Percentiles rank a stretch among this genome's conserved stretches.
These are phyloP conservation scores for Sebastes kiyomatsui DNA, from an alignment of 2,797 vertebrate genomes.

Conservation along the genomic window DNA sequence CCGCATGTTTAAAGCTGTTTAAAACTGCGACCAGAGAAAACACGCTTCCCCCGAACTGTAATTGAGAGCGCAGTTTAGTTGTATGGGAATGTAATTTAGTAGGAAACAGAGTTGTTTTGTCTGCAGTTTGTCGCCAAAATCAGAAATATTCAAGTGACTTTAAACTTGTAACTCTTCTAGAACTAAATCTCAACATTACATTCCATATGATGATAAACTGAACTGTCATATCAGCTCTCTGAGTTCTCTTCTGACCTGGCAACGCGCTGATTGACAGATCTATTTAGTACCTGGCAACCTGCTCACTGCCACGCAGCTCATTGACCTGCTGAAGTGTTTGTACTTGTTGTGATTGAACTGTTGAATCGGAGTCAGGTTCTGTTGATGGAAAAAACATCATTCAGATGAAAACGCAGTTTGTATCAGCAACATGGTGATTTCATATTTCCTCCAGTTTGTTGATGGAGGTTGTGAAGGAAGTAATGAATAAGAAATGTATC, in stretches of 20 bases:
- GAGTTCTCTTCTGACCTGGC: not conserved
- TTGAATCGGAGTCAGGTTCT: not conserved
- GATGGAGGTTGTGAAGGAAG: not conserved
- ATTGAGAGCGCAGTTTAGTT: too few relatives aligned
- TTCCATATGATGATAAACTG: too few relatives aligned
- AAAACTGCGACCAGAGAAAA: too few relatives aligned
- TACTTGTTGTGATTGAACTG: not conserved
- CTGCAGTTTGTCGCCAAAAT: too few relatives aligned
- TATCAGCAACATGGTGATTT: not conserved
- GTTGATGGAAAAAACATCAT: not conserved
- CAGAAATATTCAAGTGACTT: not conserved
- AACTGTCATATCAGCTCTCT: not conserved
- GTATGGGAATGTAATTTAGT: too few relatives aligned
- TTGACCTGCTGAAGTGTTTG: not conserved
- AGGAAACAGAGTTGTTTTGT: too few relatives aligned
- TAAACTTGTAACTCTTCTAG: not conserved
- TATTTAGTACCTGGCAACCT: not conserved
- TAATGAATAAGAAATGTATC: constrained; percentile 10
- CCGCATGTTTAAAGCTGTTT: too few relatives aligned
- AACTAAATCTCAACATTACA: not conserved
- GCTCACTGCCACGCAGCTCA: not conserved
- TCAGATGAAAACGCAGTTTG: not conserved
- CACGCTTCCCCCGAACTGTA: too few relatives aligned
- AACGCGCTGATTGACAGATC: not conserved
- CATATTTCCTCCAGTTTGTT: not conserved